These are phyloP conservation scores for Tiliacea citrago DNA, from an alignment of 2,888 invertebrate genomes.

Conservation along the genomic window DNA sequence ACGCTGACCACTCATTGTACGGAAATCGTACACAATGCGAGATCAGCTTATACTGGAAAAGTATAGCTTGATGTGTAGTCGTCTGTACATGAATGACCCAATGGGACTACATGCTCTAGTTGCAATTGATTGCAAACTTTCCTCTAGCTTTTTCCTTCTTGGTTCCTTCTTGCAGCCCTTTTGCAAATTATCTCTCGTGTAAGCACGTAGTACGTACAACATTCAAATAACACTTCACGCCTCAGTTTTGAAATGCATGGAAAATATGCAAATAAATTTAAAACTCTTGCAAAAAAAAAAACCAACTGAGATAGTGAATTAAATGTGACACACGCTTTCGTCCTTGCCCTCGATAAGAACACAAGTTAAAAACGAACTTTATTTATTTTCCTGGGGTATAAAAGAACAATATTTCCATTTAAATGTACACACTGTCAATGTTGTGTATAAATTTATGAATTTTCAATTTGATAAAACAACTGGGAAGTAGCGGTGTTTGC, in stretches of 20 bases:
- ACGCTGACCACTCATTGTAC: no score
- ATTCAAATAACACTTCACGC: slow-evolving; percentile 46
- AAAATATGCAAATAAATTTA: slow-evolving; percentile 50
- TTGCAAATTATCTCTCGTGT: slow-evolving; percentile 11
- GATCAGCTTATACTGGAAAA: no score
- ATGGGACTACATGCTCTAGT: slow-evolving; percentile 63
- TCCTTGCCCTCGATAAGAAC: slow-evolving; percentile 57
- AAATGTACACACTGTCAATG: slow-evolving; percentile 37
- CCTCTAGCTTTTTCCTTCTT: slow-evolving; percentile 51
- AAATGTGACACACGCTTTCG: slow-evolving; percentile 54
- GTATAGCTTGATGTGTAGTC: no score
- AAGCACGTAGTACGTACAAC: not conserved
- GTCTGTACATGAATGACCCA: slow-evolving; percentile 61
- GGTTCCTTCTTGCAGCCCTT: slow-evolving; percentile 33
- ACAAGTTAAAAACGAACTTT: slow-evolving; percentile 47
- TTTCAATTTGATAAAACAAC: slow-evolving; percentile 26
- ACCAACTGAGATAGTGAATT: slow-evolving; percentile 46
- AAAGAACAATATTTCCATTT: slow-evolving; percentile 36
- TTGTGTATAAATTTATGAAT: slow-evolving; percentile 26
- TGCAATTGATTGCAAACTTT: slow-evolving; percentile 58
- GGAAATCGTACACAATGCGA: no score
- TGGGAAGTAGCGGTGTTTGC: slow-evolving; percentile 46
- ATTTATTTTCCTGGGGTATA: slow-evolving; percentile 50
- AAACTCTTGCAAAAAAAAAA: slow-evolving; percentile 43
- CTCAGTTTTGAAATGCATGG: slow-evolving; percentile 42